A percentile compares a stretch with the other conserved stretches of the same genome.
These are phyloP conservation scores for Apis cerana DNA, from an alignment of 1,140 invertebrate genomes.

Conservation along the genomic window DNA sequence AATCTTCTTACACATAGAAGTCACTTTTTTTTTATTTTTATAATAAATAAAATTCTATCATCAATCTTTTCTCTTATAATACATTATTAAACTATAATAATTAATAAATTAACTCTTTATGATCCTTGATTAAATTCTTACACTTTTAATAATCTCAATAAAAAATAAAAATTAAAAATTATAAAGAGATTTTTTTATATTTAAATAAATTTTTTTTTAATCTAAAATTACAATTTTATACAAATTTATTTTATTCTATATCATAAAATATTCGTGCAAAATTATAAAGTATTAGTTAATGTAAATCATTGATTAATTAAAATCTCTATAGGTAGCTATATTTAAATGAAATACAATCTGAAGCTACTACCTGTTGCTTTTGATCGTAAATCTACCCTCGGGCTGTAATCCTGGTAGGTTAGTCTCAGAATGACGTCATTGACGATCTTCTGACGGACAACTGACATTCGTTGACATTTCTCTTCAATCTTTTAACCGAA, in stretches of 20 bases:
- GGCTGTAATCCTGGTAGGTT: slow-evolving; percentile 81
- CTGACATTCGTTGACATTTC: slow-evolving; percentile 67
- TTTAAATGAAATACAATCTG: not conserved
- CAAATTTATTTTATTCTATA: not conserved
- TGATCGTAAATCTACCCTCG: slow-evolving; percentile 79
- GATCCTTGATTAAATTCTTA: not conserved
- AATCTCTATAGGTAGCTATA: not conserved
- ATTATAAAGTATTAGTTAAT: not conserved
- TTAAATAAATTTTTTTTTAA: too few relatives aligned
- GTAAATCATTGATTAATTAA: too few relatives aligned
- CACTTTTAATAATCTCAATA: not conserved
- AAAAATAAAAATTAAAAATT: not conserved
- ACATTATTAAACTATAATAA: too few relatives aligned
- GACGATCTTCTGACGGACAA: slow-evolving; percentile 79
- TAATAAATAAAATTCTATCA: not conserved
- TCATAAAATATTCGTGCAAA: not conserved
- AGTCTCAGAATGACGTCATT: slow-evolving; percentile 80
- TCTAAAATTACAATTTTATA: not conserved
- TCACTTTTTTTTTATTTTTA: not conserved
- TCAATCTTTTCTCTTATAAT: too few relatives aligned
- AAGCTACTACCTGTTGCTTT: slow-evolving; percentile 72
- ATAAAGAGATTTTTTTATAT: not conserved
- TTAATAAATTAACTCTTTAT: not conserved
- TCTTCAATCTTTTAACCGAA: not conserved
- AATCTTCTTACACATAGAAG: not conserved